These are phyloP conservation scores for Hirudo medicinalis DNA, from an alignment of 1,140 invertebrate genomes.

Conservation along the genomic window DNA sequence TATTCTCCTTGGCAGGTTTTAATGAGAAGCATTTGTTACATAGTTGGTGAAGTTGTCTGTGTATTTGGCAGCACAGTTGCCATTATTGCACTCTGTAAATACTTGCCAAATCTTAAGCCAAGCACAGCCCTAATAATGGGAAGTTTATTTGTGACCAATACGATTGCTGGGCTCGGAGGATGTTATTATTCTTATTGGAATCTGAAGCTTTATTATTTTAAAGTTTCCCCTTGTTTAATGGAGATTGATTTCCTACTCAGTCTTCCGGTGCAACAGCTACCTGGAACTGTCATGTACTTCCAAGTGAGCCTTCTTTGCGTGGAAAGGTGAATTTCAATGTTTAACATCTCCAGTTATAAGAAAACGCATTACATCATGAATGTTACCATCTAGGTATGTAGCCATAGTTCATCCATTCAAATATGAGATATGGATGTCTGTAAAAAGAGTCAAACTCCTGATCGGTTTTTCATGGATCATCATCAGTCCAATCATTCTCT, in stretches of 20 bases:
- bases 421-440: background rate
- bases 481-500: background rate
- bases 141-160: background rate
- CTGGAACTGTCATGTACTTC: constrained; percentile 3
- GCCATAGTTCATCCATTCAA: constrained; percentile 9
- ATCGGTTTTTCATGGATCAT: background rate
- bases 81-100: background rate
- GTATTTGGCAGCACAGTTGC: background rate
- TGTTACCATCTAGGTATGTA: background rate
- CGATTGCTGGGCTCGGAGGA: background rate
- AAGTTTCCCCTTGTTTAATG: background rate
- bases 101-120: background rate
- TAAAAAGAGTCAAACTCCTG: background rate
- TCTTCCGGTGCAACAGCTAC: background rate
- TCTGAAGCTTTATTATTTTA: background rate
- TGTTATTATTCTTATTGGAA: constrained; percentile 3
- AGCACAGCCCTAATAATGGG: background rate
- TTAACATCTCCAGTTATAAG: background rate
- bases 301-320: constrained; percentile 2
- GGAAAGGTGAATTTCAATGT: background rate
- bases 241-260: background rate
- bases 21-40: background rate
- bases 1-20: background rate
- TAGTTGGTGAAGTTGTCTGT: background rate
- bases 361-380: background rate